These are phyloP conservation scores for Cantharis rustica DNA, from an alignment of 2,888 invertebrate genomes.

Conservation along the genomic window DNA sequence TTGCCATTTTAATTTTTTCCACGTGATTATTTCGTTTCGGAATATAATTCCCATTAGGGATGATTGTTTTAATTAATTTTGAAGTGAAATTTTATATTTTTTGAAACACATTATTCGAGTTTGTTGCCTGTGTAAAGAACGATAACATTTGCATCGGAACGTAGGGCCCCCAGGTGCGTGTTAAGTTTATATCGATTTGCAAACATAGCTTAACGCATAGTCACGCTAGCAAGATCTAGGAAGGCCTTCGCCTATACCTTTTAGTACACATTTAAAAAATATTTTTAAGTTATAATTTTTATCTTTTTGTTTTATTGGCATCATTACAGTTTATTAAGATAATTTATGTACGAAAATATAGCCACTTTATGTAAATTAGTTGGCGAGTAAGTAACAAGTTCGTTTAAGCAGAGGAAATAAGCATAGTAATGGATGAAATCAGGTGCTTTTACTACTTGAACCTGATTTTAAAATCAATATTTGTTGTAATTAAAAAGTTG, in stretches of 20 bases:
- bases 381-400: not conserved
- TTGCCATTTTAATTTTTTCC: not conserved
- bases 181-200: slow-evolving; percentile 50
- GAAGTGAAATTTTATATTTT: not conserved
- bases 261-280: slow-evolving; percentile 12
- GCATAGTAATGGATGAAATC: not conserved
- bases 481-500: not conserved
- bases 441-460: not conserved
- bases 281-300: not conserved
- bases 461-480: not conserved
- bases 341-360: not conserved
- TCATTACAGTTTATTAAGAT: not conserved
- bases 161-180: slow-evolving; percentile 52
- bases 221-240: slow-evolving; percentile 39
- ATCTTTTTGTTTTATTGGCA: not conserved
- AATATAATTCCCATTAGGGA: not conserved
- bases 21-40: not conserved
- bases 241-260: slow-evolving; percentile 22
- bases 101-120: slow-evolving; percentile 2
- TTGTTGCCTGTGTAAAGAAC: slow-evolving; percentile 19
- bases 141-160: slow-evolving; percentile 48
- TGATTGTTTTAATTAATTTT: not conserved
- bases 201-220: slow-evolving; percentile 37
- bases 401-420: not conserved
- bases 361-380: not conserved